A percentile compares a stretch with the other conserved stretches of the same genome.
These are phyloP conservation scores for Cheilinus undulatus DNA, from an alignment of 2,113 vertebrate genomes.

Conservation along the genomic window DNA sequence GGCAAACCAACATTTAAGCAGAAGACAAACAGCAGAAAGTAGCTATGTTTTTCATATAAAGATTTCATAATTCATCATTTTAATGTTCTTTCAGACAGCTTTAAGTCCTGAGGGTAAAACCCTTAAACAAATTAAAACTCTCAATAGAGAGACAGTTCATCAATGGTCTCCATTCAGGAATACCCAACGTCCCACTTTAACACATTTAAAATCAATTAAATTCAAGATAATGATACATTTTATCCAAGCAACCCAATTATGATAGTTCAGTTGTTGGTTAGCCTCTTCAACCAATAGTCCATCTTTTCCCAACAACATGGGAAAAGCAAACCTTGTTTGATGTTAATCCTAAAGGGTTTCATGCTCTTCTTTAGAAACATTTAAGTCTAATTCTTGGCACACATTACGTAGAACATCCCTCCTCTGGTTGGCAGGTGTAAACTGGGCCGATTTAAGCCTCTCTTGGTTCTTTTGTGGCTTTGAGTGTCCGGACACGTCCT, in stretches of 20 bases:
- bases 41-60: too few species aligned
- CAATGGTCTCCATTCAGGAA: too few species aligned
- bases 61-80: too few species aligned
- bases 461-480: slow-evolving; percentile 53
- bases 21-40: too few species aligned
- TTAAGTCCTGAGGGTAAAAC: too few species aligned
- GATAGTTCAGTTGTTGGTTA: background rate
- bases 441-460: slow-evolving; percentile 54
- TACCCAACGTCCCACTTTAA: too few species aligned
- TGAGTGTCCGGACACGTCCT: slow-evolving; percentile 66
- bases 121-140: too few species aligned
- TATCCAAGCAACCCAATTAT: background rate
- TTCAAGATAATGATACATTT: too few species aligned
- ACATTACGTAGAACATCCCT: slow-evolving; percentile 10
- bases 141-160: too few species aligned
- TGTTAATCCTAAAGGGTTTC: slow-evolving; percentile 16
- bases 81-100: too few species aligned
- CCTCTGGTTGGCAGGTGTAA: slow-evolving; percentile 61
- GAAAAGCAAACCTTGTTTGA: slow-evolving; percentile 14
- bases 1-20: too few species aligned
- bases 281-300: background rate
- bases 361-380: slow-evolving; percentile 26
- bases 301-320: slow-evolving; percentile 1
- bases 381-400: slow-evolving; percentile 44
- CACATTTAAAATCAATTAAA: too few species aligned